Percentiles rank a stretch among this genome's conserved stretches.
Conservation (phyloP, 2,888 invertebrate genomes). For the Timema cristinae region DNA sequence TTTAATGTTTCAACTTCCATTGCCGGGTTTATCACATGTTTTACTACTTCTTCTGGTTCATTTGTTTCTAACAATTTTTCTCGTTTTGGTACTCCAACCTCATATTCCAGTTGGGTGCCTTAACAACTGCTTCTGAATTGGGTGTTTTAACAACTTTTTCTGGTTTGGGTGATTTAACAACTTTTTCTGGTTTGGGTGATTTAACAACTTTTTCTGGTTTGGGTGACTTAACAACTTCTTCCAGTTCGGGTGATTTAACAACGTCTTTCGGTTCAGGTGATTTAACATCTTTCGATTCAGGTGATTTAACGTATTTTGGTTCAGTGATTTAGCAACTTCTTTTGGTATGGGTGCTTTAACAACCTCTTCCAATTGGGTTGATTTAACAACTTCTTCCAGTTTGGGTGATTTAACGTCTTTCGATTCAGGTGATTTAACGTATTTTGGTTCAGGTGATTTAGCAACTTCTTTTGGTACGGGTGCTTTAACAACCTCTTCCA, state of each 20-base stretch:
- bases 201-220: not conserved
- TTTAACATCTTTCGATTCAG: no score
- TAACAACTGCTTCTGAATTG: not conserved
- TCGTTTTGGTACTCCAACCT: not conserved
- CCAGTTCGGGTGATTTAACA: no score
- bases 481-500: slow-evolving; percentile 8
- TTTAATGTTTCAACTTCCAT: no score
- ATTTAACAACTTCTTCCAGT: not conserved
- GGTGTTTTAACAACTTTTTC: slow-evolving; percentile 2
- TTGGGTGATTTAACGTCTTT: slow-evolving; percentile 13
- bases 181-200: slow-evolving; percentile 13
- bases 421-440: not conserved
- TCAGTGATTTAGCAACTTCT: no score
- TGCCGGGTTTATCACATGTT: no score
- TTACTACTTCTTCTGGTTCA: no score
- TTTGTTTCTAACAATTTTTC: not conserved
- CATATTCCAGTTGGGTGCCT: not conserved
- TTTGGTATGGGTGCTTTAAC: no score
- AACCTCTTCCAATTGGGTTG: no score
- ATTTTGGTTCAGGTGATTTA: no score
- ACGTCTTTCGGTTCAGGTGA: no score
- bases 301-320: no score
- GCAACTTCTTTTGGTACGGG: not conserved
- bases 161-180: not conserved
- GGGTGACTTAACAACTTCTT: no score